A percentile compares a stretch with the other conserved stretches of the same genome.
phyloP scores from a whole-genome alignment of 2,888 invertebrate species.

The Ectropis crepuscularia region DNA sequence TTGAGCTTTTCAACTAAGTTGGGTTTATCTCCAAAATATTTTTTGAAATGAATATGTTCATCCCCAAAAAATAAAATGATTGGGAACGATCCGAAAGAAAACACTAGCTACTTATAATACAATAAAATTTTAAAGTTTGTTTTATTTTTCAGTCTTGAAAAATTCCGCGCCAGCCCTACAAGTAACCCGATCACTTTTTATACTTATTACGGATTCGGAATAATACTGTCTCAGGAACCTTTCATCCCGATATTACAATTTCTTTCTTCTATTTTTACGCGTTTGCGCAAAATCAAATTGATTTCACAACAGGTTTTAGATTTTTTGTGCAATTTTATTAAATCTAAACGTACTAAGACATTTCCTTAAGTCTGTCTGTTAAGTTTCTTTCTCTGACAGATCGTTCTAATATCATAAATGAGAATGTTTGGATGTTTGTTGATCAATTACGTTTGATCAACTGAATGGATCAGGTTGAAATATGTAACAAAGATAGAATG shows the following conservation, averaged over 20 bases:
- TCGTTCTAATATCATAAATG: not conserved
- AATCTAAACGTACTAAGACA: not conserved
- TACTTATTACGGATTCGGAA: constrained; percentile 44
- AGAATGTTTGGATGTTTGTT: too few species aligned
- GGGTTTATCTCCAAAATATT: too few species aligned
- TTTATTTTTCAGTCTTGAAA: not conserved
- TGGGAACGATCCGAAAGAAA: not conserved
- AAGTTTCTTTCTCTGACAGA: not conserved
- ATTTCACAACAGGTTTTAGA: constrained; percentile 14
- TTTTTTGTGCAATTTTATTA: not conserved
- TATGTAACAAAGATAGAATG: too few species aligned
- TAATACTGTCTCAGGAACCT: constrained; percentile 43
- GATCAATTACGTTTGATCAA: too few species aligned
- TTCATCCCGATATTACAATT: constrained; percentile 46
- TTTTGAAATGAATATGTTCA: too few species aligned
- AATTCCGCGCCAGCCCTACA: constrained; percentile 3
- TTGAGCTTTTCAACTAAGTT: too few species aligned
- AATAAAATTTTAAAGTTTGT: too few species aligned
- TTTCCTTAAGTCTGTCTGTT: too few species aligned
- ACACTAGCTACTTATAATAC: too few species aligned
- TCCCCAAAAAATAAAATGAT: too few species aligned
- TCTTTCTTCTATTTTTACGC: constrained; percentile 43
- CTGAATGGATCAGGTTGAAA: too few species aligned
- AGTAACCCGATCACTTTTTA: constrained; percentile 46
- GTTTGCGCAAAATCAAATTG: constrained; percentile 15